Evolutionary conservation across 2,888 invertebrate species (phyloP), one percentile per base, ranked within the genome.

Genomic region (Yponomeuta malinellus): DNA sequence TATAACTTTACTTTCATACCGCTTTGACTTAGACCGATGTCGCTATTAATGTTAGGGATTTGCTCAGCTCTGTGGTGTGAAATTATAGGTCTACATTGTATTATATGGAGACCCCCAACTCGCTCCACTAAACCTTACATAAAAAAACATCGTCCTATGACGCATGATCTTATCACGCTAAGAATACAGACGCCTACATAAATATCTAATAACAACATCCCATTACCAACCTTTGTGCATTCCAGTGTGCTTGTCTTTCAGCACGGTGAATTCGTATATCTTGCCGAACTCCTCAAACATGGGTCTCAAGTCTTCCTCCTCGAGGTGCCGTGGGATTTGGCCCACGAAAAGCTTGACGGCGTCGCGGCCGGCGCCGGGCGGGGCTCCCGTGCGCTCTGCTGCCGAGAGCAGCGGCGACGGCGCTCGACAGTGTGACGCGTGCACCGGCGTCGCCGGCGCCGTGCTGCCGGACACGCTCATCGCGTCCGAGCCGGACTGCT

Each of bases 211-310:
- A 59, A 59, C 52, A 10, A 15, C 37, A 68, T 10, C 15, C 15
- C 10, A 75, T 8, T 29, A 82, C 93, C 86, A 83, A 96, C 97
- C 98, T 95, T 98, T 98, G 89, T 98, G 98, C 95, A 98, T 96
- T 75, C 98, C 98, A 72, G 98, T 98, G 93, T 97, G 96, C 85
- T 98, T 97, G 88, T 98, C 98, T 93, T 97, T 98, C 78, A 98
- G 95, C 73, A 98, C 96, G 74, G 97, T 97, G 83, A 98, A 95
- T 93, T 98, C 98, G 89, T 97, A 97, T 83, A 98, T 98, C 87
- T 96, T 96, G 71, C 98, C 98, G 81, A 97, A 98, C 87, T 97
- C 96, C 87, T 98, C 97, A 86, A 98, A 97, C 94, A 98, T 95
- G 59, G 97, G 97, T 70, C 97, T 93, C 48, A 98, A 93, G 81